Evolutionary conservation across 2,888 invertebrate species (phyloP).

Genomic region (Hololepta plana): DNA sequence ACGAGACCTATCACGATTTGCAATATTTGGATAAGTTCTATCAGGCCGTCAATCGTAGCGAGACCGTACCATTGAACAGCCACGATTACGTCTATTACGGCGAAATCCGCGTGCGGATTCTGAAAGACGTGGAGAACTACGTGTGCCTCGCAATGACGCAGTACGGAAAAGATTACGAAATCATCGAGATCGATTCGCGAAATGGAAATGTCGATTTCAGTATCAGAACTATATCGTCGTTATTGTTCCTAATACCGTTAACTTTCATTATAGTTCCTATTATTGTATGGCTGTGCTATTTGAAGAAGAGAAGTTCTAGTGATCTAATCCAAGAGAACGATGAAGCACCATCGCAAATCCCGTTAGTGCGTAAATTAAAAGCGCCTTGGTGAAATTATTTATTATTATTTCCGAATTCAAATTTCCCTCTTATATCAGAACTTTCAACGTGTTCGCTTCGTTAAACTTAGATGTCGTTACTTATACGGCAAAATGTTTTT

Average conservation of each 20-base stretch:
- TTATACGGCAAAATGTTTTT: too few relatives aligned
- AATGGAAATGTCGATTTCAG: neutral
- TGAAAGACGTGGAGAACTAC: conserved; percentile 19
- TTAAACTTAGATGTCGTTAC: too few relatives aligned
- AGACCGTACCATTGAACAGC: conserved; percentile 9
- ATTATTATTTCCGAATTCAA: too few relatives aligned
- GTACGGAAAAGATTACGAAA: conserved; percentile 18
- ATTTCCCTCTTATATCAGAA: too few relatives aligned
- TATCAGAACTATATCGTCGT: conserved; percentile 13
- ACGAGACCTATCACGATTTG: conserved; percentile 41
- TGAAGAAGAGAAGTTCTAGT: too few relatives aligned
- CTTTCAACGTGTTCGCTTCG: too few relatives aligned
- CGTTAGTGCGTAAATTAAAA: too few relatives aligned
- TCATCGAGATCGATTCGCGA: conserved; percentile 15
- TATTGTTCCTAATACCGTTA: conserved; percentile 21
- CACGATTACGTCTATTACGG: conserved; percentile 18
- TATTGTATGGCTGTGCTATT: conserved; percentile 21
- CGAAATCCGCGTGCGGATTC: conserved; percentile 21
- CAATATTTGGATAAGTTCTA: conserved; percentile 52
- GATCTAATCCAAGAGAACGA: too few relatives aligned
- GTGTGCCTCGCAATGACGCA: conserved; percentile 21
- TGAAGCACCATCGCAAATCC: too few relatives aligned
- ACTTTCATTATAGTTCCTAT: conserved; percentile 19
- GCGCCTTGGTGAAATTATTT: too few relatives aligned
- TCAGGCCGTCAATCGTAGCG: too few relatives aligned